Conservation (phyloP, 2,113 vertebrate genomes). For the Phrynosoma blainvillii region DNA sequence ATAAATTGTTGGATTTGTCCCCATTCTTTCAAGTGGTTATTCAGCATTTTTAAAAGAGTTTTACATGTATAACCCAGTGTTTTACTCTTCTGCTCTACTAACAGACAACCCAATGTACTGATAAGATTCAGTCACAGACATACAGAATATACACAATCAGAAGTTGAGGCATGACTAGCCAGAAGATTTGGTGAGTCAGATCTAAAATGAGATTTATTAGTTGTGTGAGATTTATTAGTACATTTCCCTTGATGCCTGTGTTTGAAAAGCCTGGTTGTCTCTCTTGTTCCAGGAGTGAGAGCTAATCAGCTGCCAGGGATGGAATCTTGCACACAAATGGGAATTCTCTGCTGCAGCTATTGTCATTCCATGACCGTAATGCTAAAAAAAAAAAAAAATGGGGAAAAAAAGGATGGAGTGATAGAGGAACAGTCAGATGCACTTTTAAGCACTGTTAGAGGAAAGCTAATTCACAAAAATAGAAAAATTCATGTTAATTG, state of each 20-base stretch:
- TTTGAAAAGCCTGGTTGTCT: neutral
- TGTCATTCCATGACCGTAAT: conserved; percentile 85
- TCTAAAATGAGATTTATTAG: neutral
- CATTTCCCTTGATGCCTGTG: neutral
- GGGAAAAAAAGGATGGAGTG: neutral
- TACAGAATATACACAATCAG: neutral
- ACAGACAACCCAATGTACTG: neutral
- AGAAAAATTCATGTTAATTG: neutral
- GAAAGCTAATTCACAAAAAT: neutral
- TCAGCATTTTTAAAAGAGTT: neutral
- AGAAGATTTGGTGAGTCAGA: neutral
- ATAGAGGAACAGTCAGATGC: too few species aligned
- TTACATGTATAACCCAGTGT: neutral
- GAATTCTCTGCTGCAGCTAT: conserved; percentile 78
- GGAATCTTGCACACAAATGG: conserved; percentile 87
- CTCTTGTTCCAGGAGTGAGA: rapidly evolving
- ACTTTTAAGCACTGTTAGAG: neutral
- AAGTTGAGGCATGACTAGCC: too few species aligned
- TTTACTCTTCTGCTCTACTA: neutral
- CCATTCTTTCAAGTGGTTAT: neutral
- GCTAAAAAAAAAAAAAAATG: conserved; percentile 58
- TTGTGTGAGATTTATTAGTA: neutral
- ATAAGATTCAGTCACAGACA: neutral
- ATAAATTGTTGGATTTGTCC: neutral
- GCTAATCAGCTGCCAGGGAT: conserved; percentile 70